Percentiles rank a stretch among this genome's conserved stretches.
Evolutionary conservation across 2,888 invertebrate species (phyloP).

Genomic region (Leptopilina myrica): DNA sequence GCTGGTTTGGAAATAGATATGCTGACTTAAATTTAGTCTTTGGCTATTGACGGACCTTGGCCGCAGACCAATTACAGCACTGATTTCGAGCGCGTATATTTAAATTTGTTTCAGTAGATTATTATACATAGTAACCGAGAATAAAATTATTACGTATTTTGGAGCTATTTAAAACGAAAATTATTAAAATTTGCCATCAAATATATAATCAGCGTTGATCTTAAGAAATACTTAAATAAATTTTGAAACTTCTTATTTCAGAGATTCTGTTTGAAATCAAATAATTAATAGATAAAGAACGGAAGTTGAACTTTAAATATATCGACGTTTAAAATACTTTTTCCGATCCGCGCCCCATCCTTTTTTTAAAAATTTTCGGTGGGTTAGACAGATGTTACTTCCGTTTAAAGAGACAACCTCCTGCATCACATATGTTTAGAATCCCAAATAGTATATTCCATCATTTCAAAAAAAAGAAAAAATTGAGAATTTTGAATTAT

Average conservation of each 20-base stretch:
- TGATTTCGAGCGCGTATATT: constrained; percentile 39
- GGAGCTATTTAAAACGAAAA: neutral
- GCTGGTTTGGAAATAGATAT: constrained; percentile 39
- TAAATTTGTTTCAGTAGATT: constrained; percentile 28
- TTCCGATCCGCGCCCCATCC: constrained; percentile 21
- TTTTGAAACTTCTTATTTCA: too few species aligned
- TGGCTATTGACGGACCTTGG: constrained; percentile 41
- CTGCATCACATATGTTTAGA: constrained; percentile 32
- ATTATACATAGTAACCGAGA: constrained; percentile 3
- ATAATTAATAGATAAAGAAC: constrained; percentile 18
- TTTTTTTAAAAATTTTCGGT: constrained; percentile 19
- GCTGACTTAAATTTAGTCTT: constrained; percentile 37
- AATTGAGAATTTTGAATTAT: neutral
- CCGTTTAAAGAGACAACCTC: constrained; percentile 35
- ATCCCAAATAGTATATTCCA: constrained; percentile 10
- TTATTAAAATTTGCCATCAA: too few species aligned
- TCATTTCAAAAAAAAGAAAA: neutral
- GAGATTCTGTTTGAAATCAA: neutral
- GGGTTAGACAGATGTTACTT: constrained; percentile 36
- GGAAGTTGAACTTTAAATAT: constrained; percentile 30
- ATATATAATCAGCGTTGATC: too few species aligned
- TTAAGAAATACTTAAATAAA: too few species aligned
- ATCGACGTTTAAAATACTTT: constrained; percentile 37
- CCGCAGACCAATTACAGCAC: constrained; percentile 40
- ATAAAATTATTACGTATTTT: constrained; percentile 22